Conservation (phyloP, 2,797 vertebrate species). For the Morelia viridis region DNA sequence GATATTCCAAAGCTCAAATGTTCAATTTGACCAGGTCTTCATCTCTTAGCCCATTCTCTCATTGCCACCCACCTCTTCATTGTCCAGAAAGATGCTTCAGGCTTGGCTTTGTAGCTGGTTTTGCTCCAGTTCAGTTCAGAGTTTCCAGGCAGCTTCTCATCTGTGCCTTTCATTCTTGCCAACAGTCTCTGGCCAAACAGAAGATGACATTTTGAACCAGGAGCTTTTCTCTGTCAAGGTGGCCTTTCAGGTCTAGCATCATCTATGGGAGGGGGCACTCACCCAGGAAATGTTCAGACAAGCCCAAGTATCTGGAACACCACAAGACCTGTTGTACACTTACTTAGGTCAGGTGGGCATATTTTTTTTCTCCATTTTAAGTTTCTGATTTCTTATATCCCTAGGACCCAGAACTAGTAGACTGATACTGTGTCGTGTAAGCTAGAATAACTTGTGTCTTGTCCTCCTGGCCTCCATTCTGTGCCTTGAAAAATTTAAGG, state of each 20-base stretch:
- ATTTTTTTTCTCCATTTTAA: neutral
- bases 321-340: neutral
- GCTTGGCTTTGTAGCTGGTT: neutral
- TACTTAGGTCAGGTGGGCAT: neutral
- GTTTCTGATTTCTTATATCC: neutral
- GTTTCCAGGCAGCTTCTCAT: neutral
- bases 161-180: neutral
- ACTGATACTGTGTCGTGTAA: no score
- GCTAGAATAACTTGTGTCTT: neutral
- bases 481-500: neutral
- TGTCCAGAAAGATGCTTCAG: neutral
- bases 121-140: neutral
- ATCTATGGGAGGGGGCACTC: neutral
- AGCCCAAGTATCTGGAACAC: neutral
- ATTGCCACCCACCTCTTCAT: neutral
- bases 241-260: neutral
- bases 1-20: neutral
- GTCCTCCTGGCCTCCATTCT: neutral
- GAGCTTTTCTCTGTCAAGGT: neutral
- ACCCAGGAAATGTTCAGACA: neutral
- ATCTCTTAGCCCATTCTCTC: neutral
- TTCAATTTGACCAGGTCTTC: neutral
- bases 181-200: neutral
- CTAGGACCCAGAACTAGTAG: neutral
- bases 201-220: neutral